Conservation (phyloP, 2,888 invertebrate species). For the Drosophila subsilvestris region DNA sequence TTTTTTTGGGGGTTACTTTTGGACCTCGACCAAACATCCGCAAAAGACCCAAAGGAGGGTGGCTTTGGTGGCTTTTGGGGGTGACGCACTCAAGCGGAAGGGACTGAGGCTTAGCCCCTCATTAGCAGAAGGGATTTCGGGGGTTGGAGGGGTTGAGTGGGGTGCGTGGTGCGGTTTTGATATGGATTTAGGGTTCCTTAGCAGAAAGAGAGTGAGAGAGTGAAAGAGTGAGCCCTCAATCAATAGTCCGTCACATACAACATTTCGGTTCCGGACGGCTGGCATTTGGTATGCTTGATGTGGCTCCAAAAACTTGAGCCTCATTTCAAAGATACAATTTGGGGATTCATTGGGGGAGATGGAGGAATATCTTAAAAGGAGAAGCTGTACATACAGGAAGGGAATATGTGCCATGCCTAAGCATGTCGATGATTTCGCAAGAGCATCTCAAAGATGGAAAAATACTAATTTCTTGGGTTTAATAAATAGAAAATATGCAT, state of each 20-base stretch:
- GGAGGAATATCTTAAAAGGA: neutral
- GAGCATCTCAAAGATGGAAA: too few species aligned
- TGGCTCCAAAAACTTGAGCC: constrained; percentile 15
- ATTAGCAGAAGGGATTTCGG: constrained; percentile 24
- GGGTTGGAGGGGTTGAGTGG: neutral
- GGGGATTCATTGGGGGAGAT: neutral
- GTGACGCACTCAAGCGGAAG: constrained; percentile 59
- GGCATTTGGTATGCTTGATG: constrained; percentile 32
- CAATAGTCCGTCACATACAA: constrained; percentile 39
- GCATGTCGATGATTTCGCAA: neutral
- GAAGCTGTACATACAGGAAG: neutral
- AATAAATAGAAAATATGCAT: too few species aligned
- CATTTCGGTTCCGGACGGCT: constrained; percentile 40
- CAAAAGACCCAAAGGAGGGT: constrained; percentile 2
- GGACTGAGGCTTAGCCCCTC: constrained; percentile 52
- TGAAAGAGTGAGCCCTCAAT: constrained; percentile 12
- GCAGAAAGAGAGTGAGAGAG: neutral
- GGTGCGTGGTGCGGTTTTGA: constrained; percentile 13
- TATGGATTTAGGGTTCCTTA: constrained; percentile 25
- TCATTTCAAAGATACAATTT: constrained; percentile 11
- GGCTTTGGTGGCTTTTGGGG: constrained; percentile 43
- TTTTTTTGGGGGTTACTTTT: constrained; percentile 51
- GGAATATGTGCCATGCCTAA: neutral
- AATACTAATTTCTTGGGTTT: too few species aligned
- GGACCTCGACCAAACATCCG: neutral